phyloP scores from a whole-genome alignment of 2,888 invertebrate species.

The Rhodophaea formosa region DNA sequence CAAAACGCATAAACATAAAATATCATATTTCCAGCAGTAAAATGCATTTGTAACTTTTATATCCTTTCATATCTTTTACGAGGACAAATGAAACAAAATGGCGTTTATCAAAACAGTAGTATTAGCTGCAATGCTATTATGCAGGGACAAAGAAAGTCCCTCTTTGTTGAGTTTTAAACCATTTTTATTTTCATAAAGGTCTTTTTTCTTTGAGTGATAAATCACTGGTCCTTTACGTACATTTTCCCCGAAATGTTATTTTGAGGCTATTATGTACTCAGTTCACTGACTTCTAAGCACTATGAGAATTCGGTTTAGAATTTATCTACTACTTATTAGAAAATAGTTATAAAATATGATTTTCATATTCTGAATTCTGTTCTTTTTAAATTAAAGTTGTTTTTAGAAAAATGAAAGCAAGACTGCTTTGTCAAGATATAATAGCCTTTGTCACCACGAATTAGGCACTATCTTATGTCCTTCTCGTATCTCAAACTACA shows the following conservation, averaged over 20 bases:
- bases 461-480: too few relatives aligned
- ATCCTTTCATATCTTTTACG: conserved; percentile 8
- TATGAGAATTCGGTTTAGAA: background rate
- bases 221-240: background rate
- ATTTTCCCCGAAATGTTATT: background rate
- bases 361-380: too few relatives aligned
- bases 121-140: conserved; percentile 7
- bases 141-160: conserved; percentile 4
- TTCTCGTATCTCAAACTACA: too few relatives aligned
- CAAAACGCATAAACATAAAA: conserved; percentile 5
- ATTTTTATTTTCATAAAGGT: conserved; percentile 1
- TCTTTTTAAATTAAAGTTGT: too few relatives aligned
- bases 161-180: conserved; percentile 7
- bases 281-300: background rate
- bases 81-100: background rate
- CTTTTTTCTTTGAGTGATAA: conserved; percentile 4
- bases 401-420: too few relatives aligned
- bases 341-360: too few relatives aligned
- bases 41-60: conserved; percentile 12
- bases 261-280: background rate
- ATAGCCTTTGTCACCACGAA: too few relatives aligned
- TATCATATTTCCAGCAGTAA: conserved; percentile 5
- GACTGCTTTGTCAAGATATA: too few relatives aligned
- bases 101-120: conserved; percentile 7
- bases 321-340: too few relatives aligned